These are phyloP conservation scores for Halocaridina rubra DNA, from an alignment of 2,888 invertebrate genomes.

Conservation along the genomic window DNA sequence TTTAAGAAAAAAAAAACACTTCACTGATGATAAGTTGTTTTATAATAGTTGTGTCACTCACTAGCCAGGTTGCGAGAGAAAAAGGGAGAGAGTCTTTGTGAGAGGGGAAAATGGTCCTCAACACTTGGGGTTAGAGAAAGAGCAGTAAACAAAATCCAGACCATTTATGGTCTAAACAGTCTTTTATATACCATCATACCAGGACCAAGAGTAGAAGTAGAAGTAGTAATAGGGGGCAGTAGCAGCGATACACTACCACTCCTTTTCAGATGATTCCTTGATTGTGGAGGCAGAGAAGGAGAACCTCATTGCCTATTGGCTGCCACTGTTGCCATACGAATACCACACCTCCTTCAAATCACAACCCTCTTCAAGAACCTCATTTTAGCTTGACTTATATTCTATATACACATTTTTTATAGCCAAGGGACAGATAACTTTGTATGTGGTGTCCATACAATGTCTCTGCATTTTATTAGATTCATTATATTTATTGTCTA, in stretches of 20 bases:
- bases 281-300: constrained; percentile 23
- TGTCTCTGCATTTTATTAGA: too few species aligned
- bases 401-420: too few species aligned
- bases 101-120: constrained; percentile 52
- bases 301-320: constrained; percentile 20
- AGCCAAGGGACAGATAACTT: too few species aligned
- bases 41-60: constrained; percentile 48
- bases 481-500: too few species aligned
- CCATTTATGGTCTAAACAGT: constrained; percentile 32
- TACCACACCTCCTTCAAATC: constrained; percentile 3
- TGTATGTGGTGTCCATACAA: too few species aligned
- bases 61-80: constrained; percentile 59
- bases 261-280: background rate
- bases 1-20: constrained; percentile 28
- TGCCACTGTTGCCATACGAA: constrained; percentile 31
- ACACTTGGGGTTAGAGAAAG: constrained; percentile 52
- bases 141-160: constrained; percentile 42
- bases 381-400: too few species aligned
- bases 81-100: constrained; percentile 60
- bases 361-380: background rate
- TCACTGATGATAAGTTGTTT: constrained; percentile 47
- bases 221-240: constrained; percentile 20
- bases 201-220: constrained; percentile 16
- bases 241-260: constrained; percentile 20
- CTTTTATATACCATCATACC: constrained; percentile 41